Evolutionary conservation across 1,140 invertebrate species (phyloP).

Genomic region (Psilanteris sp.): DNA sequence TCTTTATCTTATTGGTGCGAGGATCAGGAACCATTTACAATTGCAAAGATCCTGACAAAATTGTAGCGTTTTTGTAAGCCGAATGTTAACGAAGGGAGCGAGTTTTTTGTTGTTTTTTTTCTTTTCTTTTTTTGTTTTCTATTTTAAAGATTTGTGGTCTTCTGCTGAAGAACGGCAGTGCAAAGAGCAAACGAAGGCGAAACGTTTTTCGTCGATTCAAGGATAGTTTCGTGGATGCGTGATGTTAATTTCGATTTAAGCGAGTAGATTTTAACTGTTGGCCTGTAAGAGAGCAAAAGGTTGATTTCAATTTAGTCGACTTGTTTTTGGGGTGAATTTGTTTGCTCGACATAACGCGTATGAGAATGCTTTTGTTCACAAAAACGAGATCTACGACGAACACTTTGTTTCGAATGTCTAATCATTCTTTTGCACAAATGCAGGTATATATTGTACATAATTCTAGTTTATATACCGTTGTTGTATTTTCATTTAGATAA

Average conservation of each 20-base stretch:
- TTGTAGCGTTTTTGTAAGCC: slow-evolving; percentile 17
- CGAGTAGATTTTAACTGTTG: too few species aligned
- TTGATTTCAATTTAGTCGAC: too few species aligned
- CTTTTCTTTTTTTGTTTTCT: too few species aligned
- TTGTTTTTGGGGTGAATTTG: too few species aligned
- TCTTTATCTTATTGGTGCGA: slow-evolving; percentile 31
- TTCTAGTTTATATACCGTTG: slow-evolving; percentile 32
- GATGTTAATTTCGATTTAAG: slow-evolving; percentile 15
- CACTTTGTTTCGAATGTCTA: too few species aligned
- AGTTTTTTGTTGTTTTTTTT: slow-evolving; percentile 22
- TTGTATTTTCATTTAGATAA: slow-evolving; percentile 40
- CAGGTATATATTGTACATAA: slow-evolving; percentile 35
- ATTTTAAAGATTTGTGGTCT: too few species aligned
- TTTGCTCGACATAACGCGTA: not conserved
- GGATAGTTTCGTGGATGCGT: slow-evolving; percentile 21
- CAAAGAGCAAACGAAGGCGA: slow-evolving; percentile 7
- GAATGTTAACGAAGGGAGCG: slow-evolving; percentile 5
- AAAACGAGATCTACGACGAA: too few species aligned
- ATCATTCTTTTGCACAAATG: slow-evolving; percentile 15
- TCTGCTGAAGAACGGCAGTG: too few species aligned
- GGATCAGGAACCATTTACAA: too few species aligned
- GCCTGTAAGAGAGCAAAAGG: slow-evolving; percentile 8
- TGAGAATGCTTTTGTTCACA: too few species aligned
- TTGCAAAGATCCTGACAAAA: slow-evolving; percentile 2
- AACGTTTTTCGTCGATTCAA: slow-evolving; percentile 28